Evolutionary conservation across 2,113 vertebrate genomes (phyloP).

Genomic region (Rattus norvegicus): DNA sequence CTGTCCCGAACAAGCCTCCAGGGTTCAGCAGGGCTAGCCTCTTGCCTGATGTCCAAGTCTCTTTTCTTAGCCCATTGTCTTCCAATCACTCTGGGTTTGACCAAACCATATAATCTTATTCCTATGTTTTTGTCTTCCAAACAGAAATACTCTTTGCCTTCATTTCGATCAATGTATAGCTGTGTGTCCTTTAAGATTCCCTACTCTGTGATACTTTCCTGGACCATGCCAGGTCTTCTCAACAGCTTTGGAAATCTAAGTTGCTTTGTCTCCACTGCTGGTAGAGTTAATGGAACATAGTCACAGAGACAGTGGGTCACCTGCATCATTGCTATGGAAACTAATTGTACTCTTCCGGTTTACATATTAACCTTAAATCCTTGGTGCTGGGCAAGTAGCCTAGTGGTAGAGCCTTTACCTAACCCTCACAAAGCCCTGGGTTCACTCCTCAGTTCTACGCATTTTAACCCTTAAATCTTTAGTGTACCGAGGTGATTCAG

Average conservation of each 20-base stretch:
- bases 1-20: neutral
- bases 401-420: neutral
- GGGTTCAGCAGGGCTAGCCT: neutral
- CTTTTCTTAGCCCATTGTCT: neutral
- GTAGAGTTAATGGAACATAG: neutral
- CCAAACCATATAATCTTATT: neutral
- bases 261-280: neutral
- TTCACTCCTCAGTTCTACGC: neutral
- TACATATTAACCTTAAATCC: no score
- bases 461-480: neutral
- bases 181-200: neutral
- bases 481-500: neutral
- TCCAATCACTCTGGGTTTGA: neutral
- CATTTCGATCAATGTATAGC: neutral
- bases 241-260: neutral
- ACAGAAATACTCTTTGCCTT: neutral
- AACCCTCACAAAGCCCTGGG: neutral
- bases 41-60: neutral
- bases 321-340: neutral
- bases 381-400: neutral
- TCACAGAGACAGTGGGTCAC: neutral
- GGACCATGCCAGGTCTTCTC: neutral
- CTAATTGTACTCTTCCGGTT: neutral
- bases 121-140: neutral
- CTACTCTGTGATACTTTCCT: neutral